These are phyloP conservation scores for Andrena dorsata DNA, from an alignment of 2,888 invertebrate species.

Conservation along the genomic window DNA sequence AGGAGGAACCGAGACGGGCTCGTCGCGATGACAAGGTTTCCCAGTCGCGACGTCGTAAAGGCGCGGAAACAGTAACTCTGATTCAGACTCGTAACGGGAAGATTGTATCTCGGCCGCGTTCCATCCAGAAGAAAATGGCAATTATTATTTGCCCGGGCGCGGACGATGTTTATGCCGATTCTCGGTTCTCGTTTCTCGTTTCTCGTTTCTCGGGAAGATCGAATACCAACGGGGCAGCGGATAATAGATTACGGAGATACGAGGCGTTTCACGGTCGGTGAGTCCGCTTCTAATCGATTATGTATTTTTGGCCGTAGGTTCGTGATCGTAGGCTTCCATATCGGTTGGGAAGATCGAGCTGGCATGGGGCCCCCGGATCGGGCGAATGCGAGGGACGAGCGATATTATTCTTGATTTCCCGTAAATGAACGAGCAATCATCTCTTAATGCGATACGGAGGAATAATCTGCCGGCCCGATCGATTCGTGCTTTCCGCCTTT, in stretches of 20 bases:
- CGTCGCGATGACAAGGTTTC: constrained; percentile 24
- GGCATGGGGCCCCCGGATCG: not conserved
- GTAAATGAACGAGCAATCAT: constrained; percentile 61
- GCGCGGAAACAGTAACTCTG: constrained; percentile 42
- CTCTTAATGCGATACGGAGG: constrained; percentile 44
- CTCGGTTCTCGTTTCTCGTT: constrained; percentile 19
- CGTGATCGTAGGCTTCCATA: constrained; percentile 54
- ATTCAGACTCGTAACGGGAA: constrained; percentile 57
- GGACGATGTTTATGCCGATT: constrained; percentile 40
- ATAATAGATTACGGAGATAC: constrained; percentile 73
- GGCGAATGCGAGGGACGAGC: constrained; percentile 28
- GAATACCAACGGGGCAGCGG: constrained; percentile 46
- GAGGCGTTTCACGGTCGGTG: constrained; percentile 66
- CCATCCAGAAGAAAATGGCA: constrained; percentile 52
- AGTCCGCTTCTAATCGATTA: constrained; percentile 69
- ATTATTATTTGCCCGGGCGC: constrained; percentile 64
- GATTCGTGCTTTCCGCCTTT: constrained; percentile 35
- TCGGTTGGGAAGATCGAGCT: constrained; percentile 55
- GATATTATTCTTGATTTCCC: constrained; percentile 53
- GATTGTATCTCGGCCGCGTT: constrained; percentile 46
- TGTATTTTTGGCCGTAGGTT: constrained; percentile 59
- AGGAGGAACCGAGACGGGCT: not conserved
- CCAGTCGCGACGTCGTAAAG: constrained; percentile 32
- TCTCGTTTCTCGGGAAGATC: constrained; percentile 48
- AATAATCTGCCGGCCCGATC: constrained; percentile 52